phyloP scores from a whole-genome alignment of 2,797 vertebrate species.

The Halcyon chelicuti region DNA sequence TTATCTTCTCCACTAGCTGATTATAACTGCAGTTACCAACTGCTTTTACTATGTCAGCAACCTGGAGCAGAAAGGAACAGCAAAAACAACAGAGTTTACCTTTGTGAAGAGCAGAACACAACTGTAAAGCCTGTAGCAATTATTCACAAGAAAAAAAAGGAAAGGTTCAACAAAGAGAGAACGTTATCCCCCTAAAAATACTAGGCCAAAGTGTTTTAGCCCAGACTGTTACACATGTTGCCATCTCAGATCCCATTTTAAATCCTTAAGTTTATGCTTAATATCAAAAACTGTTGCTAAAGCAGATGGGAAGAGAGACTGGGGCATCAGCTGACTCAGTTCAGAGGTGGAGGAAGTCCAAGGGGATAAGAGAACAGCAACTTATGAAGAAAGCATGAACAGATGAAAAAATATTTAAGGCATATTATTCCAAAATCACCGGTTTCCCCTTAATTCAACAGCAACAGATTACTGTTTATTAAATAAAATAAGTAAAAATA shows the following conservation, averaged over 20 bases:
- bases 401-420: not conserved
- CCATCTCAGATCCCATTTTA: not conserved
- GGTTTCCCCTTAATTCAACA: not conserved
- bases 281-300: not conserved
- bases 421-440: not conserved
- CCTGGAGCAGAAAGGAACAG: constrained; percentile 81
- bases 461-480: not conserved
- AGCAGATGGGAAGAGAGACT: not conserved
- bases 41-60: constrained; percentile 93
- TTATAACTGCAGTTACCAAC: constrained; percentile 99
- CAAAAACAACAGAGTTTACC: not conserved
- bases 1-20: constrained; percentile 99
- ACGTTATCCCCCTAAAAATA: not conserved
- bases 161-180: not conserved
- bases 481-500: not conserved
- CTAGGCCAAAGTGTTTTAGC: not conserved
- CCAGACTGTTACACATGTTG: not conserved
- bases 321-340: not conserved
- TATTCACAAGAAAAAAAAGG: not conserved
- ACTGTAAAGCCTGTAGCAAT: not conserved
- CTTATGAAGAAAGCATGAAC: not conserved
- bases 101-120: constrained; percentile 36
- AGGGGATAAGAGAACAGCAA: not conserved
- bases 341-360: not conserved
- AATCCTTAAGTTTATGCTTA: not conserved